Evolutionary conservation across 2,113 vertebrate species (phyloP), one percentile per base, ranked within the genome.

Genomic region (Pongo abelii): DNA sequence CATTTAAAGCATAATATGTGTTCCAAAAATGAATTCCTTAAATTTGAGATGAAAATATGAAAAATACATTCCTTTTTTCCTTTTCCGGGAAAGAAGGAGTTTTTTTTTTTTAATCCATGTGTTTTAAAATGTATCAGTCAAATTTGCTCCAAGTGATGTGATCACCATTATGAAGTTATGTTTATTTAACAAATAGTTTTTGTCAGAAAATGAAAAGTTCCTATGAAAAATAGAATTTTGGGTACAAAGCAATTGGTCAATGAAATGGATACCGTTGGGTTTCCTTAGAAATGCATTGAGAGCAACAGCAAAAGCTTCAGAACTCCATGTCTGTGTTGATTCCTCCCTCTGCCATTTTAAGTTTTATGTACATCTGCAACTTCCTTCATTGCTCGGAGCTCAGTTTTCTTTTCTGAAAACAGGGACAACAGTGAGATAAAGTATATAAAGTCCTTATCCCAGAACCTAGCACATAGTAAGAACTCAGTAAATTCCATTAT

Each of bases 151-250:
- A 35, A 87, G 40, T 88, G 81, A 86, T 91, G 59, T 64, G 86
- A 59, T 75, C 75, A 69, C 27, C 61, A 79, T 84, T 67, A 89
- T 35, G 46, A 59, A 94, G 83, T 80, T 46, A 64, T 72, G 40
- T 77, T 57, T 93, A 52, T 83, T 89, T 92, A 88, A 87, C 80
- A 91, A 90, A 88, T 57, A 59, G 6, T 72, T 90, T 83, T 87
- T 84, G 18, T 93, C 38, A 87, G 55, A 93, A 91, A 67, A 80
- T 52, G 61, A 74, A 77, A 89, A 35, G 30, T 64, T 50, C 43
- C 86, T 13, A 77, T 9, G 46, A 50, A 77, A 95, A 97, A 70
- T 12, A 84, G 81, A 72, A 91, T 70, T 77, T 69, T 25, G 43
- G n/a, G 12, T 61, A 16, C 25, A 57, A 83, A 61, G 18, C 25